phyloP scores from a whole-genome alignment of 2,113 vertebrate genomes.

The Hylia prasina region DNA sequence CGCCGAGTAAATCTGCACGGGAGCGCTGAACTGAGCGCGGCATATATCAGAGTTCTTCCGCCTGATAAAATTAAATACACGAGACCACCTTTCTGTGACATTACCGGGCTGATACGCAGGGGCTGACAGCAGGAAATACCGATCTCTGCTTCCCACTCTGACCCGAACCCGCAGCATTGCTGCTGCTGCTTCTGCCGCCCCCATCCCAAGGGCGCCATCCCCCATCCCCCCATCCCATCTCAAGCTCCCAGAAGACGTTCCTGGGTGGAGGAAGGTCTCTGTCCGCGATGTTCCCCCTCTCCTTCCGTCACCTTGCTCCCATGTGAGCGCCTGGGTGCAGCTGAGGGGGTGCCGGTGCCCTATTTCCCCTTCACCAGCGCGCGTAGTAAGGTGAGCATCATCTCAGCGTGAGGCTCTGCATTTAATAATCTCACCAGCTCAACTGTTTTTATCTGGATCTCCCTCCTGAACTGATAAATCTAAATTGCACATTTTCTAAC shows the following conservation, averaged over 20 bases:
- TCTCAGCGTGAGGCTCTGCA: slow-evolving; percentile 48
- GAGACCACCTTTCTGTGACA: slow-evolving; percentile 14
- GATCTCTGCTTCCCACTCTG: not conserved
- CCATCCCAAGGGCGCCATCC: not conserved
- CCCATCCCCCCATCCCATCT: not conserved
- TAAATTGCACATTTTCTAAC: slow-evolving; percentile 74
- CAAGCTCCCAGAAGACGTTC: not conserved
- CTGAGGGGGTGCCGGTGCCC: fast-evolving
- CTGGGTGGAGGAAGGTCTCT: not conserved
- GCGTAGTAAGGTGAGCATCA: not conserved
- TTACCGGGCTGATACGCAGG: not conserved
- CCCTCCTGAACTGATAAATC: slow-evolving; percentile 72
- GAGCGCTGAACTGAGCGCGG: not conserved
- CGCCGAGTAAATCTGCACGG: slow-evolving; percentile 27
- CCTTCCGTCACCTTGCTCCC: not conserved
- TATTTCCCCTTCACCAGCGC: slow-evolving; percentile 3
- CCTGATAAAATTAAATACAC: slow-evolving; percentile 30
- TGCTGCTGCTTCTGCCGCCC: not conserved
- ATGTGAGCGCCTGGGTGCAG: not conserved
- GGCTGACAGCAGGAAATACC: not conserved
- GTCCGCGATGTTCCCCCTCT: fast-evolving
- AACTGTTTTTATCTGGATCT: slow-evolving; percentile 70
- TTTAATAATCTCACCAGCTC: slow-evolving; percentile 71
- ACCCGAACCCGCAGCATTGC: fast-evolving
- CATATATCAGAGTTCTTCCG: slow-evolving; percentile 9